Conservation (phyloP, 1,140 invertebrate species). For the Lasioglossum albipes region DNA sequence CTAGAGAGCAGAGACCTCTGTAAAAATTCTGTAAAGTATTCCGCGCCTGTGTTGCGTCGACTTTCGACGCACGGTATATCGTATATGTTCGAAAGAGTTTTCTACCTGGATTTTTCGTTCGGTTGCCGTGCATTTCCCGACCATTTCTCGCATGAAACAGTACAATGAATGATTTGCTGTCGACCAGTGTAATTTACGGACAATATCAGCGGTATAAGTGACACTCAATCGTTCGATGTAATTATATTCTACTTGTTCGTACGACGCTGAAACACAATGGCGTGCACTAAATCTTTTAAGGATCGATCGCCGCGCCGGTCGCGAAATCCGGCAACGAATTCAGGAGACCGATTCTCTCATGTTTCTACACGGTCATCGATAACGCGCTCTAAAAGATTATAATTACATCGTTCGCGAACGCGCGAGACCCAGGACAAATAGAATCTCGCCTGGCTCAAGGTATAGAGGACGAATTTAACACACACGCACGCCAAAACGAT, state of each 20-base stretch:
- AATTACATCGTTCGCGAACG: neutral
- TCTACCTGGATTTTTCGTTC: neutral
- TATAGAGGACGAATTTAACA: constrained; percentile 30
- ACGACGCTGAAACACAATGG: neutral
- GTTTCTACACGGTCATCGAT: neutral
- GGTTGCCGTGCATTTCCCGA: neutral
- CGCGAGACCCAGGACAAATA: neutral
- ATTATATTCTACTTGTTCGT: neutral
- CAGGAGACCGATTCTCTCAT: neutral
- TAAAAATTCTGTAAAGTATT: too few species aligned
- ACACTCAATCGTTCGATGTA: constrained; percentile 2
- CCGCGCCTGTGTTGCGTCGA: too few species aligned
- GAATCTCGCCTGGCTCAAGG: constrained; percentile 19
- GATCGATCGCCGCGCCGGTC: too few species aligned
- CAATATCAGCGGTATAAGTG: neutral
- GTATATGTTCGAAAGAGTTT: neutral
- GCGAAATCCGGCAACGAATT: too few species aligned
- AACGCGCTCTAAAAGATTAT: too few species aligned
- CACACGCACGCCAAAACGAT: constrained; percentile 22
- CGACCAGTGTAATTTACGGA: neutral
- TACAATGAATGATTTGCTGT: neutral
- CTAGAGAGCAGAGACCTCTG: too few species aligned
- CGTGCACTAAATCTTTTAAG: neutral
- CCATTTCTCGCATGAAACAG: neutral
- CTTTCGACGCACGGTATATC: too few species aligned